These are phyloP conservation scores for Salvelinus namaycush DNA, from an alignment of 2,113 vertebrate species.

Conservation along the genomic window DNA sequence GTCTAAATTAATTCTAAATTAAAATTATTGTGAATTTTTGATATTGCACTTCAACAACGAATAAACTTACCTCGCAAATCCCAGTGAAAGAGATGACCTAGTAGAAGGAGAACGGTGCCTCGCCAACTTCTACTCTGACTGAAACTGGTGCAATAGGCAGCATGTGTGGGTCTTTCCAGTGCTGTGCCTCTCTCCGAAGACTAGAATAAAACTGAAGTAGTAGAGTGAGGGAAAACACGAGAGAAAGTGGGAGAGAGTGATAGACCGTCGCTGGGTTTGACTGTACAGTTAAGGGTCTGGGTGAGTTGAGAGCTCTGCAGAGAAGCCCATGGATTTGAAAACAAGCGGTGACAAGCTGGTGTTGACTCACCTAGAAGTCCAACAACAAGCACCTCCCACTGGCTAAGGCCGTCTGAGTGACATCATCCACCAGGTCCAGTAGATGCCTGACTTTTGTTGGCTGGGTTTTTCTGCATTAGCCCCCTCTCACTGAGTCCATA, in stretches of 20 bases:
- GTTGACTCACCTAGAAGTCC: background rate
- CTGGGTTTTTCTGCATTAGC: slow-evolving; percentile 1
- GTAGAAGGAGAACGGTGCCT: background rate
- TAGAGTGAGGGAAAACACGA: background rate
- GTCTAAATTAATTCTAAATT: background rate
- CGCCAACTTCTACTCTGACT: background rate
- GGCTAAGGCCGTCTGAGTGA: background rate
- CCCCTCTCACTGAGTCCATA: background rate
- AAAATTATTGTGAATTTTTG: background rate
- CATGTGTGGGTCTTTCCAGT: background rate
- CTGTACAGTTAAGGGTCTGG: slow-evolving; percentile 12
- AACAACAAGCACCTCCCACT: background rate
- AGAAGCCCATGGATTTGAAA: background rate
- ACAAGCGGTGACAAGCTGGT: background rate
- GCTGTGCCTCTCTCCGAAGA: background rate
- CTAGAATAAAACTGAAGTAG: background rate
- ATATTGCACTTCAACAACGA: background rate
- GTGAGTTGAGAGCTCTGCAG: slow-evolving; percentile 3
- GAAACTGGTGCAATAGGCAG: slow-evolving; percentile 10
- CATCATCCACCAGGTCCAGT: background rate
- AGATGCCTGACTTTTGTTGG: background rate
- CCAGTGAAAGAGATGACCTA: background rate
- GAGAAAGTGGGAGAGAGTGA: background rate
- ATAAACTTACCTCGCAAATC: slow-evolving; percentile 1
- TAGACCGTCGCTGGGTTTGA: slow-evolving; percentile 17